Evolutionary conservation across 2,797 vertebrate genomes (phyloP).

Genomic region (Hypotaenidia okinawae): DNA sequence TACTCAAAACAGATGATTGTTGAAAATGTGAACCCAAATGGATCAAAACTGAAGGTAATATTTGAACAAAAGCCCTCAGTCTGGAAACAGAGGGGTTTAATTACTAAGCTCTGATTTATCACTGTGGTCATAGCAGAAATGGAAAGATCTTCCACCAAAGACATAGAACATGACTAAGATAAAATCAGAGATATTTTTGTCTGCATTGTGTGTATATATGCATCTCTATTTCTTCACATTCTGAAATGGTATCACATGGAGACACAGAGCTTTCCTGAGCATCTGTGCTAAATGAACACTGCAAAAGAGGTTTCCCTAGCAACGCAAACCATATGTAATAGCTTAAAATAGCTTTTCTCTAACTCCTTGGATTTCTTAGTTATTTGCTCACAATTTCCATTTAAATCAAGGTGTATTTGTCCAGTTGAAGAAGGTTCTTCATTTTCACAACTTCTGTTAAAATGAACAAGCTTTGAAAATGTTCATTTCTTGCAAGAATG

Average conservation of each 20-base stretch:
- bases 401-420: constrained; percentile 34
- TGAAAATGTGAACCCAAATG: background rate
- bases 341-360: constrained; percentile 70
- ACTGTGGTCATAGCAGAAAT: background rate
- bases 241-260: constrained; percentile 50
- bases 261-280: constrained; percentile 51
- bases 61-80: background rate
- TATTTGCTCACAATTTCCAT: constrained; percentile 43
- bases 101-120: background rate
- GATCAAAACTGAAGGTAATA: background rate
- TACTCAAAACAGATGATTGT: background rate
- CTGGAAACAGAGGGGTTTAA: background rate
- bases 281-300: constrained; percentile 63
- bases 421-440: constrained; percentile 33
- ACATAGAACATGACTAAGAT: background rate
- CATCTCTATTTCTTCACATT: background rate
- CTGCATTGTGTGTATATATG: background rate
- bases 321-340: constrained; percentile 68
- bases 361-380: constrained; percentile 56
- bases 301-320: constrained; percentile 70
- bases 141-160: background rate
- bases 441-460: background rate
- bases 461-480: constrained; percentile 11
- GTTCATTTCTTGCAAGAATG: background rate
- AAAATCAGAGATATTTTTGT: background rate